Evolutionary conservation across 2,888 invertebrate species (phyloP).

Genomic region (Campoletis raptor): DNA sequence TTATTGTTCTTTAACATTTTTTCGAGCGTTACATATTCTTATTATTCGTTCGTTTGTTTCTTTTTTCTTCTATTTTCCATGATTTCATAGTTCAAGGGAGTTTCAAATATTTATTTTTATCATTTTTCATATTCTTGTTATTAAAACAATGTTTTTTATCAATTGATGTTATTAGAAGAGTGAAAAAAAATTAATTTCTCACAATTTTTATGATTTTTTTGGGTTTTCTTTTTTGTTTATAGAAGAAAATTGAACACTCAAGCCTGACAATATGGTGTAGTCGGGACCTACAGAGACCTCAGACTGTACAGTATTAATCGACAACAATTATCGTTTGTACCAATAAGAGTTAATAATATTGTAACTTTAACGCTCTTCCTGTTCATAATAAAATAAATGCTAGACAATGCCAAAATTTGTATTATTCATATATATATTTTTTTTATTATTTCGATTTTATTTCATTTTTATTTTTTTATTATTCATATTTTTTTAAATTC

Average conservation of each 20-base stretch:
- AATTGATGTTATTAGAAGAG: neutral
- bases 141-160: neutral
- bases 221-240: conserved; percentile 72
- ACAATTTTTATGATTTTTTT: conserved; percentile 48
- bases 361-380: conserved; percentile 82
- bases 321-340: conserved; percentile 84
- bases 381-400: conserved; percentile 85
- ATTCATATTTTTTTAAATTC: neutral
- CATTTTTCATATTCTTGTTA: neutral
- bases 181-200: neutral
- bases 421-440: conserved; percentile 30
- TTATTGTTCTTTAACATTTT: conserved; percentile 15
- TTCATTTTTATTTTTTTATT: neutral
- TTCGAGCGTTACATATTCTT: neutral
- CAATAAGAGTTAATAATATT: conserved; percentile 80
- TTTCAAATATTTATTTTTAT: neutral
- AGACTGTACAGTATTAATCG: conserved; percentile 85
- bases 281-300: conserved; percentile 83
- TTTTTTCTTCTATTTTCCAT: conserved; percentile 1
- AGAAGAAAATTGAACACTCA: conserved; percentile 84
- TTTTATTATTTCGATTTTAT: conserved; percentile 49
- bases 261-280: conserved; percentile 83
- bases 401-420: conserved; percentile 82
- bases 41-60: neutral
- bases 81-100: neutral